Conservation (phyloP, 1,140 invertebrate genomes). For the Diabrotica virgifera region DNA sequence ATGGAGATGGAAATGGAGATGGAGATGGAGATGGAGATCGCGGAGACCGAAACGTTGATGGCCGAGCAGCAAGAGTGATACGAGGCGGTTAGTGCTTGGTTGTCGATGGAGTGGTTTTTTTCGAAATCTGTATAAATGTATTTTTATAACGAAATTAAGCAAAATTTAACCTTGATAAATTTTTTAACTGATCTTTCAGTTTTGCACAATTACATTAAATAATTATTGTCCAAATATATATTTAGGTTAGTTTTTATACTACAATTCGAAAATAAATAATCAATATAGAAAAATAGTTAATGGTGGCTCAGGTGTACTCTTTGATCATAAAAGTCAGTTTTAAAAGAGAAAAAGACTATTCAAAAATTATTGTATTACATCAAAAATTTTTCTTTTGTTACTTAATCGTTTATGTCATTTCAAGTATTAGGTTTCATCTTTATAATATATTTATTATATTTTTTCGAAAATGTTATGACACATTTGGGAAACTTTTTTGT, state of each 20-base stretch:
- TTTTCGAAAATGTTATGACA: too few species aligned
- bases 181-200: background rate
- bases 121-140: background rate
- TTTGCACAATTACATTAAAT: background rate
- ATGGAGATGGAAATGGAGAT: background rate
- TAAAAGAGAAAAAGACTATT: too few species aligned
- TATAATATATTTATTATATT: too few species aligned
- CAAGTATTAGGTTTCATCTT: too few species aligned
- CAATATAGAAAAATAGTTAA: background rate
- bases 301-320: too few species aligned
- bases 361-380: too few species aligned
- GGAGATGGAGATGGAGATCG: conserved; percentile 46
- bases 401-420: too few species aligned
- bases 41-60: conserved; percentile 12
- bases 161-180: background rate
- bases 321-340: too few species aligned
- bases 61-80: background rate
- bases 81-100: background rate
- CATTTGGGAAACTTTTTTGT: too few species aligned
- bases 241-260: background rate
- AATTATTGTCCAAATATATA: background rate
- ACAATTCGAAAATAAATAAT: background rate
- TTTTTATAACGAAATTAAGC: background rate
- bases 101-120: background rate
- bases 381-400: too few species aligned